Conservation (phyloP, 2,888 invertebrate genomes). For the Ischnus inquisitorius region DNA sequence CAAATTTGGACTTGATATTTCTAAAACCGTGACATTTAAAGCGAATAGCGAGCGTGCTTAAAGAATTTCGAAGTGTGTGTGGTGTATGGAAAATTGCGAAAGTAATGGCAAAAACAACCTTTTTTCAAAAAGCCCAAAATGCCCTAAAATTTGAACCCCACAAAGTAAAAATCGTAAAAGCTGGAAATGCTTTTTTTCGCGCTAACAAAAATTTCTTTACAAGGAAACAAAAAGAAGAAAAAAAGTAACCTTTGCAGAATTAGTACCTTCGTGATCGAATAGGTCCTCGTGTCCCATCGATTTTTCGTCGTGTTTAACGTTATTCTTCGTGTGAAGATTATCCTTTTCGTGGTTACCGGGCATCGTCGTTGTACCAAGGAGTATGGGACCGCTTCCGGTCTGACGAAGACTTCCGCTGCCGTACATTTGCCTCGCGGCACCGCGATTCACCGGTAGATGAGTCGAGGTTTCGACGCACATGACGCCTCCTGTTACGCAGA, state of each 20-base stretch:
- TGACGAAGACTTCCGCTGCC: slow-evolving; percentile 87
- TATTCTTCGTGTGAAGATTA: slow-evolving; percentile 72
- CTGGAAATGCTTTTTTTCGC: too few species aligned
- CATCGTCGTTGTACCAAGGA: slow-evolving; percentile 72
- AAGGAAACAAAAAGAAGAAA: too few species aligned
- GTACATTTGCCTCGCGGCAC: slow-evolving; percentile 87
- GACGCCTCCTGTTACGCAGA: slow-evolving; percentile 18
- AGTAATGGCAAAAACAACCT: too few species aligned
- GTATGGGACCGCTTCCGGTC: slow-evolving; percentile 84
- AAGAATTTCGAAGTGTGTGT: too few species aligned
- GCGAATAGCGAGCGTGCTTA: too few species aligned
- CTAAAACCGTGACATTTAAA: too few species aligned
- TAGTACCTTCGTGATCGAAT: slow-evolving; percentile 67
- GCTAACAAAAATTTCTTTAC: too few species aligned
- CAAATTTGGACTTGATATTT: too few species aligned
- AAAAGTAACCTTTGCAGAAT: not conserved
- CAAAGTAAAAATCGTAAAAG: too few species aligned
- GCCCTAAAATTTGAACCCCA: too few species aligned
- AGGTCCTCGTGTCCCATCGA: slow-evolving; percentile 67
- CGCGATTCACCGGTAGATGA: slow-evolving; percentile 87
- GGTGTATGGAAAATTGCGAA: too few species aligned
- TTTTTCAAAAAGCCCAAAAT: too few species aligned
- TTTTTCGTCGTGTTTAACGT: slow-evolving; percentile 72
- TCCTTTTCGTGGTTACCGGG: slow-evolving; percentile 67
- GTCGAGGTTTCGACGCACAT: slow-evolving; percentile 76